Base-by-base conservation (phyloP, 2,888 invertebrate species). In the Cotesia congregata region DNA sequence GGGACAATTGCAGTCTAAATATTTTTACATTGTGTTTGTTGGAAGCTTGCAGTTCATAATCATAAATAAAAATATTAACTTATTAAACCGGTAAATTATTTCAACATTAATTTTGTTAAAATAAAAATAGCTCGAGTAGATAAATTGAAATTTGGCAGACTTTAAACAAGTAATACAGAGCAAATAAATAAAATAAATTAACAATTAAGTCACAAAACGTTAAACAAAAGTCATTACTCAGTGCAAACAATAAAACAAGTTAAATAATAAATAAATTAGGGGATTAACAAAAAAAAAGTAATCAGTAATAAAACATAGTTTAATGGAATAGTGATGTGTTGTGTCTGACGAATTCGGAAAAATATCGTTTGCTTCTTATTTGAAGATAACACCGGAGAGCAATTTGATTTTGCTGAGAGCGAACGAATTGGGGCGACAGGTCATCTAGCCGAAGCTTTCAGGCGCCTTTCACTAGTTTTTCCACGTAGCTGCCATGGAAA, bases 401-500 rank as follows among this genome's bases (percentile, higher is more conserved):
- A 86, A 88, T 88, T 87, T 88, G 88, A 89, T 86, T 88, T 88
- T 83, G 89, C 88, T 83, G 89, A 89, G 87, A 86, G 88, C 84
- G 88, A 88, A 86, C 87, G 85, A 83, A 88, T 86, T 83, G 88
- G 88, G 86, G 88, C 87, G 85, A 86, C 86, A 83, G 87, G 87
- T 85, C 87, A 86, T 84, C 88, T 88, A 86, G 87, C 86, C 86
- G 88, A 87, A 87, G 90, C 90, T 88, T 89, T 91, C 88, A 90
- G 90, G 89, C 90, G 90, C 85, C 90, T 91, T 90, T 90, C 91
- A 89, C 87, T 91, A 89, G 92, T 93, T 92, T 93, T 93, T 91
- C 93, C 93, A 90, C 92, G 93, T 91, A 93, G 93, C 91, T 93
- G 93, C 92, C 92, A 91, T 90, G 93, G 93, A 91, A 93, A 93